phyloP scores from a whole-genome alignment of 2,113 vertebrate species.

The Ictalurus punctatus region DNA sequence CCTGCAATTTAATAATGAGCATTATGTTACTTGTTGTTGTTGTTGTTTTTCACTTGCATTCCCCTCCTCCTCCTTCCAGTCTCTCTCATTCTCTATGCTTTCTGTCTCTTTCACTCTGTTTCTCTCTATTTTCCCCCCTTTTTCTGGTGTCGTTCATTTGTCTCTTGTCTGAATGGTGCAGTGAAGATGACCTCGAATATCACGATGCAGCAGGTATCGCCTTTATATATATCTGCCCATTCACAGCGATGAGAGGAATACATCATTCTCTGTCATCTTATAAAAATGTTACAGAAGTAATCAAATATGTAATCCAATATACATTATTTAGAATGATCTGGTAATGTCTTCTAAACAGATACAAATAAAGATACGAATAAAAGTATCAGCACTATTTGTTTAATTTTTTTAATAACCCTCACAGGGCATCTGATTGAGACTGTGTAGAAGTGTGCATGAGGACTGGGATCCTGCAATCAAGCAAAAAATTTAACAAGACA shows the following conservation, averaged over 20 bases:
- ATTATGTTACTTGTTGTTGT: conserved; percentile 77
- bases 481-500: not conserved
- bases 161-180: conserved; percentile 71
- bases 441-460: not conserved
- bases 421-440: not conserved
- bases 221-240: not conserved
- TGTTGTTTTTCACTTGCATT: conserved; percentile 47
- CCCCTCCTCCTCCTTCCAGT: conserved; percentile 31
- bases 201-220: conserved; percentile 49
- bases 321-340: not conserved
- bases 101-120: conserved; percentile 19
- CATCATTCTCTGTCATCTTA: conserved; percentile 14
- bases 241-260: conserved; percentile 28
- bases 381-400: not conserved
- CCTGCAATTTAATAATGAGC: conserved; percentile 97
- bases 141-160: conserved; percentile 78
- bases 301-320: not conserved
- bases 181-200: conserved; percentile 28
- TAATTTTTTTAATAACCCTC: not conserved
- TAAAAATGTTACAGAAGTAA: not conserved
- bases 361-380: not conserved
- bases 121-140: conserved; percentile 47
- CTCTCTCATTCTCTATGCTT: conserved; percentile 56
- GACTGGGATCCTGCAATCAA: not conserved
- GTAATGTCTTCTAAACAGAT: not conserved